Conservation (phyloP, 2,797 vertebrate genomes). For the Oreonectes daqikongensis region DNA sequence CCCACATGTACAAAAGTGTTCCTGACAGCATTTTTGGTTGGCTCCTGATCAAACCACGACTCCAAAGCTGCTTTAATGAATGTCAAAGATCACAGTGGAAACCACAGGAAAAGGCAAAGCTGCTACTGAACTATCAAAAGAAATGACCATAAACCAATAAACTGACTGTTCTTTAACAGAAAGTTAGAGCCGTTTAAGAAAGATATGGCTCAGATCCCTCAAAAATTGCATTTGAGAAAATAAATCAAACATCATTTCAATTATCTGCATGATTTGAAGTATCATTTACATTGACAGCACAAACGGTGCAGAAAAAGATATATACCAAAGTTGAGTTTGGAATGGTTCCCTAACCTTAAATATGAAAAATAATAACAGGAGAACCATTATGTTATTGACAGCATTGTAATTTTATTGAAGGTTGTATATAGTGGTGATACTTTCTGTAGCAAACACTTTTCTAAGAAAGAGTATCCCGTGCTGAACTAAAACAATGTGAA, state of each 20-base stretch:
- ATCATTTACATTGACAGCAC: neutral
- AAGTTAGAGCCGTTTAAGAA: neutral
- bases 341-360: neutral
- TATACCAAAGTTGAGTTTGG: neutral
- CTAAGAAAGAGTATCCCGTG: neutral
- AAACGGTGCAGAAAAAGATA: neutral
- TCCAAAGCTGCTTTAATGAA: conserved; percentile 5
- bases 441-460: neutral
- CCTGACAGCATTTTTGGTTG: conserved; percentile 2
- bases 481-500: neutral
- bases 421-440: neutral
- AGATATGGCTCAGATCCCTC: neutral
- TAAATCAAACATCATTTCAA: neutral
- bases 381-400: neutral
- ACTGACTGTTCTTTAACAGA: neutral
- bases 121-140: neutral
- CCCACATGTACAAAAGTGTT: neutral
- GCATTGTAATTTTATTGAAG: neutral
- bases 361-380: neutral
- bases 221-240: neutral
- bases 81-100: too few species aligned
- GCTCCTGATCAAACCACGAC: conserved; percentile 2
- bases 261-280: neutral
- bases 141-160: neutral
- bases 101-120: conserved; percentile 2